These are phyloP conservation scores for Atopsyche davidsoni DNA, from an alignment of 1,140 invertebrate genomes.

Conservation along the genomic window DNA sequence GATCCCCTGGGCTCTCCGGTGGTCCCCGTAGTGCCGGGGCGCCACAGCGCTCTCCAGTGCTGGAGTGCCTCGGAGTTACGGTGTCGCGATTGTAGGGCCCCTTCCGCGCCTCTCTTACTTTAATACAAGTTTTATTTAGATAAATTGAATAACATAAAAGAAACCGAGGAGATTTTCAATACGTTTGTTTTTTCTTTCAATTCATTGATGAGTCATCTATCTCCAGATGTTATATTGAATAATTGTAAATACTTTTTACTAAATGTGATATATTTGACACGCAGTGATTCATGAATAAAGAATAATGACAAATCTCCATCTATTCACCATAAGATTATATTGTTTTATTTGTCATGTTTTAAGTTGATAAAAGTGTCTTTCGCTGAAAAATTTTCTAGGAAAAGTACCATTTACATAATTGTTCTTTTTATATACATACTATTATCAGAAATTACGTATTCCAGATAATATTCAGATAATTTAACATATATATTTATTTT, in stretches of 20 bases:
- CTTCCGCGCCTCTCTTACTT: slow-evolving; percentile 16
- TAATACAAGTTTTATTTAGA: slow-evolving; percentile 26
- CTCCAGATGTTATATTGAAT: slow-evolving; percentile 7
- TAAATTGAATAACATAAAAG: slow-evolving; percentile 27
- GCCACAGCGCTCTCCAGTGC: too few species aligned
- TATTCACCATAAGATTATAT: too few species aligned
- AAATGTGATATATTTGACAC: slow-evolving; percentile 1
- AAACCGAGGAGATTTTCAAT: slow-evolving; percentile 18
- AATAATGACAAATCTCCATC: neutral
- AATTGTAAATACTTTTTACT: neutral
- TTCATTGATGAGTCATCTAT: slow-evolving; percentile 13
- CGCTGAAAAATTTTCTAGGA: slow-evolving; percentile 1
- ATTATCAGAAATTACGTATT: neutral
- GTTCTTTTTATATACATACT: neutral
- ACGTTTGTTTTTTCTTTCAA: slow-evolving; percentile 12
- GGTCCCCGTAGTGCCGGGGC: too few species aligned
- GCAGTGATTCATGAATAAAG: neutral
- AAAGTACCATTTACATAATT: neutral
- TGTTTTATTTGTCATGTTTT: neutral
- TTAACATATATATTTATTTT: too few species aligned
- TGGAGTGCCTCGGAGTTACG: too few species aligned
- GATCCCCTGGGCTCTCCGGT: slow-evolving; percentile 23
- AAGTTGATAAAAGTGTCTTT: neutral
- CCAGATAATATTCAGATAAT: neutral
- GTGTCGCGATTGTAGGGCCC: too few species aligned